Evolutionary conservation across 1,140 invertebrate species (phyloP).

Genomic region (Meloidogyne floridensis): DNA sequence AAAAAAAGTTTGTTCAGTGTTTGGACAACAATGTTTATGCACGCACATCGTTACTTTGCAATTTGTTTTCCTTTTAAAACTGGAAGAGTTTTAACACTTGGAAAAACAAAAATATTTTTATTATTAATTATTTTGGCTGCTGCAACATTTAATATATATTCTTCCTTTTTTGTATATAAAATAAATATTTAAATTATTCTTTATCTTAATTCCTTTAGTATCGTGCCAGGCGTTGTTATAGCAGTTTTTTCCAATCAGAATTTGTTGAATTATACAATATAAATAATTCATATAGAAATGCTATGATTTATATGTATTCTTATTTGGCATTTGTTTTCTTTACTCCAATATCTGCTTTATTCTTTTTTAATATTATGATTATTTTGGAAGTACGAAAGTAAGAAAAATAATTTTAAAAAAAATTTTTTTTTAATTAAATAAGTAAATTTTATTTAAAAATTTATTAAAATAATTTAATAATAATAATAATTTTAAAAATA

Average conservation of each 20-base stretch:
- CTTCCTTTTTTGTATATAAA: not conserved
- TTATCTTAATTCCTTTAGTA: not conserved
- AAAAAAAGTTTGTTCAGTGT: not conserved
- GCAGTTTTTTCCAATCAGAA: not conserved
- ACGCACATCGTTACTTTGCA: not conserved
- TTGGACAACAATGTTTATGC: conserved; percentile 9
- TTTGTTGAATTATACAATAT: conserved; percentile 7
- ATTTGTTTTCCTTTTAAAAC: not conserved
- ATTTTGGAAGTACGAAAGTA: conserved; percentile 9
- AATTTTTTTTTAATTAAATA: too few species aligned
- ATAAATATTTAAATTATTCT: not conserved
- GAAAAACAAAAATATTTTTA: not conserved
- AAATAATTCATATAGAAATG: not conserved
- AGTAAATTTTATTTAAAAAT: too few species aligned
- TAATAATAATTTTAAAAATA: not conserved
- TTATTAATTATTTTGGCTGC: not conserved
- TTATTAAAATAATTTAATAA: too few species aligned
- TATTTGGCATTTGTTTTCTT: conserved; percentile 7
- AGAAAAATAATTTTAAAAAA: not conserved
- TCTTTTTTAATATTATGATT: conserved; percentile 8
- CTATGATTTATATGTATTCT: not conserved
- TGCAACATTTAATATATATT: not conserved
- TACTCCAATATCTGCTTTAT: not conserved
- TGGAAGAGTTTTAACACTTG: not conserved
- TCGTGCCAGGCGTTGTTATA: not conserved